Conservation (phyloP, 2,113 vertebrate species). For the Opisthocomus hoazin region DNA sequence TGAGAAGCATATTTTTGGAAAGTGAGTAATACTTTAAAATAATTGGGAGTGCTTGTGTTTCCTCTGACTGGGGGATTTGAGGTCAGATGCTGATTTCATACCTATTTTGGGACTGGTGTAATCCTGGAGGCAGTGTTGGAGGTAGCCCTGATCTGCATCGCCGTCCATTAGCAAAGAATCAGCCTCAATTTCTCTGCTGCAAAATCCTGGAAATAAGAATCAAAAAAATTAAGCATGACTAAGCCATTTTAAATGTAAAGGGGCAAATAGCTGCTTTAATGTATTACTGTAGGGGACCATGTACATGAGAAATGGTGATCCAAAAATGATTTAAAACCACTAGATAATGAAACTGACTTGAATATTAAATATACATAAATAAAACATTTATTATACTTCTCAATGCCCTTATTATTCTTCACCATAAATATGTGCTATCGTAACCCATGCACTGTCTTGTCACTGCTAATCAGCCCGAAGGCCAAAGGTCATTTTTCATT, state of each 20-base stretch:
- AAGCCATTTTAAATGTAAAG: conserved; percentile 68
- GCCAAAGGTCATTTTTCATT: conserved; percentile 69
- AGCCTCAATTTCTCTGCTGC: background rate
- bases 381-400: conserved; percentile 69
- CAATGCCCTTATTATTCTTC: conserved; percentile 60
- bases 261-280: conserved; percentile 46
- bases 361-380: conserved; percentile 74
- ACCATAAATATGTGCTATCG: conserved; percentile 65
- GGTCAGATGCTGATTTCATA: conserved; percentile 43
- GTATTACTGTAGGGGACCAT: background rate
- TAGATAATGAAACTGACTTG: conserved; percentile 70
- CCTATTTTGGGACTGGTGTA: conserved; percentile 14
- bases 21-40: conserved; percentile 47
- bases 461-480: conserved; percentile 79
- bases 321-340: conserved; percentile 61
- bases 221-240: conserved; percentile 39
- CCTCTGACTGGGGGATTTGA: conserved; percentile 41
- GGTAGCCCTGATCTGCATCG: background rate
- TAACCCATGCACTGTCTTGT: conserved; percentile 80
- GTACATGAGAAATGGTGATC: conserved; percentile 34
- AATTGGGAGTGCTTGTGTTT: conserved; percentile 58
- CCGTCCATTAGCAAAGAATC: background rate
- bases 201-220: conserved; percentile 48
- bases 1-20: conserved; percentile 56
- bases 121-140: background rate